A percentile compares a stretch with the other conserved stretches of the same genome.
Conservation (phyloP, 2,888 invertebrate genomes). For the Parnassius apollo region DNA sequence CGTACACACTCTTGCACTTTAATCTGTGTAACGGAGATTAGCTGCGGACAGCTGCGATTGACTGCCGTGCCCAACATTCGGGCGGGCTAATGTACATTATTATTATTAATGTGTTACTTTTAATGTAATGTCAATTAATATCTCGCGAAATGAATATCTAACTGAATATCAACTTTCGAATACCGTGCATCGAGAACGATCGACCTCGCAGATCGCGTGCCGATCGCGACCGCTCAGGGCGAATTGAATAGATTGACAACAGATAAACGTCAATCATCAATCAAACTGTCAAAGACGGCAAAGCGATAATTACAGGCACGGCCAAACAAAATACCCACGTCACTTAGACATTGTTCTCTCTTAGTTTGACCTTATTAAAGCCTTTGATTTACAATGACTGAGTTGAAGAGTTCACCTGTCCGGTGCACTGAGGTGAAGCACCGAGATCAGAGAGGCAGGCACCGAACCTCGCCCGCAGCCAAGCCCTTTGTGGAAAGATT, state of each 20-base stretch:
- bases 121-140: too few relatives aligned
- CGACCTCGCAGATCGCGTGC: slow-evolving; percentile 58
- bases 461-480: slow-evolving; percentile 65
- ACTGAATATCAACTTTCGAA: slow-evolving; percentile 33
- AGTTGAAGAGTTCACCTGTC: slow-evolving; percentile 65
- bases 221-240: slow-evolving; percentile 44
- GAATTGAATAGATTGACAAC: slow-evolving; percentile 64
- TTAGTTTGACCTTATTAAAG: slow-evolving; percentile 34
- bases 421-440: slow-evolving; percentile 46
- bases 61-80: too few relatives aligned
- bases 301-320: slow-evolving; percentile 41
- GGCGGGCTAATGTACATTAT: too few relatives aligned
- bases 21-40: too few relatives aligned
- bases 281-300: slow-evolving; percentile 51
- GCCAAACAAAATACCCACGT: slow-evolving; percentile 21
- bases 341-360: not conserved
- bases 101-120: too few relatives aligned
- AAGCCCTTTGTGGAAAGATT: slow-evolving; percentile 72
- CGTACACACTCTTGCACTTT: too few relatives aligned
- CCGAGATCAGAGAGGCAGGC: slow-evolving; percentile 52
- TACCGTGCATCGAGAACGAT: slow-evolving; percentile 51
- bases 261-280: slow-evolving; percentile 61
- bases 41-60: too few relatives aligned
- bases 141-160: too few relatives aligned
- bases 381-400: slow-evolving; percentile 41